Evolutionary conservation across 2,113 vertebrate genomes (phyloP).

Genomic region (Pogona vitticeps): DNA sequence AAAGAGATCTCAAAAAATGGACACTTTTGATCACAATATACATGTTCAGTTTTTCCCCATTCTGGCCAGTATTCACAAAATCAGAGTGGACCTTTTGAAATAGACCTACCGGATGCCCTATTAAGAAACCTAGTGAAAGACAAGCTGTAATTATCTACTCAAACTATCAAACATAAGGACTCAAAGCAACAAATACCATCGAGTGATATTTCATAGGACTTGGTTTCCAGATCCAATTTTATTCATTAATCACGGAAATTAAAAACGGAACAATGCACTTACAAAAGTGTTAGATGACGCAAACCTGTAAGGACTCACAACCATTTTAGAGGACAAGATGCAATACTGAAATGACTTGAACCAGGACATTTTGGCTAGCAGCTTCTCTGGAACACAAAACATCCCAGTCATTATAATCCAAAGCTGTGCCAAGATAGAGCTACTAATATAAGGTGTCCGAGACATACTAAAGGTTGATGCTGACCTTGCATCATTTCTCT

Average conservation of each 20-base stretch:
- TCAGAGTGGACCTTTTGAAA: background rate
- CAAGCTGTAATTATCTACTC: background rate
- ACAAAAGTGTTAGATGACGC: background rate
- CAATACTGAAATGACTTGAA: background rate
- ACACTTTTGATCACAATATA: background rate
- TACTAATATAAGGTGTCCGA: background rate
- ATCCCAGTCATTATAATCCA: slow-evolving; percentile 5
- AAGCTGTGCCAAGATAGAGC: slow-evolving; percentile 15
- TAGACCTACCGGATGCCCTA: background rate
- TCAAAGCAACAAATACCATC: background rate
- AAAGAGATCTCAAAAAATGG: background rate
- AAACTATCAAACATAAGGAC: background rate
- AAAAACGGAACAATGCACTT: background rate
- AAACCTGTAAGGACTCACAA: background rate
- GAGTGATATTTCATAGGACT: background rate
- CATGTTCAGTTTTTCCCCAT: background rate
- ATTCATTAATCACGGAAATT: background rate
- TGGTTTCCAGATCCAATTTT: background rate
- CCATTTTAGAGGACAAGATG: background rate
- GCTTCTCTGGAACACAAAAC: background rate
- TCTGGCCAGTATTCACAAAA: background rate
- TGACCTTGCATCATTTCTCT: background rate
- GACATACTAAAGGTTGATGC: background rate
- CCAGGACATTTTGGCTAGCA: background rate
- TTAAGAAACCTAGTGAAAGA: background rate